Conservation (phyloP, 2,113 vertebrate genomes). For the Thunnus thynnus region DNA sequence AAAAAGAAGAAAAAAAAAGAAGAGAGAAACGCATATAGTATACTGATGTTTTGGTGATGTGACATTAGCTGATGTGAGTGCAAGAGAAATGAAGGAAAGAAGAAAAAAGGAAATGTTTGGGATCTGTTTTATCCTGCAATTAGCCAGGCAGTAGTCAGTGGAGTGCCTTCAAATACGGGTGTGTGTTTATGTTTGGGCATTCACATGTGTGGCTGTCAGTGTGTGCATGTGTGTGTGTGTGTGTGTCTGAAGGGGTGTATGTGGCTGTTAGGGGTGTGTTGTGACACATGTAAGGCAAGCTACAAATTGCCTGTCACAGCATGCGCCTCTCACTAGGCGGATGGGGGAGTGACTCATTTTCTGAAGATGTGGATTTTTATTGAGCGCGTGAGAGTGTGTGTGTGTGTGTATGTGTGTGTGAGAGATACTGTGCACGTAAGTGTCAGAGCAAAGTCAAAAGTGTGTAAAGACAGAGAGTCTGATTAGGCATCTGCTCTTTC, state of each 20-base stretch:
- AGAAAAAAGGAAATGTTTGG: slow-evolving; percentile 6
- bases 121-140: slow-evolving; percentile 45
- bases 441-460: slow-evolving; percentile 40
- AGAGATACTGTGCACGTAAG: neutral
- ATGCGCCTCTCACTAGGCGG: slow-evolving; percentile 50
- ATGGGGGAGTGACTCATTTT: slow-evolving; percentile 73
- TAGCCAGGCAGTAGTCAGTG: slow-evolving; percentile 41
- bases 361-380: slow-evolving; percentile 56
- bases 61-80: slow-evolving; percentile 1
- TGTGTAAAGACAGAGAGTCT: slow-evolving; percentile 41
- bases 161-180: slow-evolving; percentile 6
- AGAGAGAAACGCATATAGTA: neutral
- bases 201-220: slow-evolving; percentile 36
- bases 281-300: slow-evolving; percentile 76
- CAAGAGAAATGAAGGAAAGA: slow-evolving; percentile 3
- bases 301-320: slow-evolving; percentile 79
- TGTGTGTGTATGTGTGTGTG: neutral
- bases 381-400: neutral
- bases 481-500: slow-evolving; percentile 46
- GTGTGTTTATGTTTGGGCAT: slow-evolving; percentile 24
- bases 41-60: neutral
- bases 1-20: neutral
- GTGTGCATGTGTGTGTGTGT: neutral
- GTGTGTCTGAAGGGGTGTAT: slow-evolving; percentile 46
- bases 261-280: slow-evolving; percentile 63